phyloP scores from a whole-genome alignment of 2,888 invertebrate species.

The Tuberolachnus salignus region DNA sequence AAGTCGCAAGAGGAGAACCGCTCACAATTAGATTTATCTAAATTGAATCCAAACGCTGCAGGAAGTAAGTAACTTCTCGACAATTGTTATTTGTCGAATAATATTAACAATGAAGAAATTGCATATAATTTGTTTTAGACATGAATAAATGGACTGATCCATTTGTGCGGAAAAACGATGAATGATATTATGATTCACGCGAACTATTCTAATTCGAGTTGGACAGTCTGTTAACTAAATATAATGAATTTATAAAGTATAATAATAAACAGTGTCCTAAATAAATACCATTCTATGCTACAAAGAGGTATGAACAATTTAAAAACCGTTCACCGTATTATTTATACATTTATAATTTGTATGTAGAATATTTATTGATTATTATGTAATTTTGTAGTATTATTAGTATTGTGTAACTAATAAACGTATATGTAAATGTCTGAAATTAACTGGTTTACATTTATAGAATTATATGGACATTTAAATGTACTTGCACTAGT shows the following conservation, averaged over 20 bases:
- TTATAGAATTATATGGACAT: background rate
- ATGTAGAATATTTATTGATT: background rate
- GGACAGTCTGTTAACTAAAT: background rate
- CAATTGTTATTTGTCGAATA: constrained; percentile 32
- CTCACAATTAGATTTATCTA: constrained; percentile 67
- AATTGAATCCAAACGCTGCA: constrained; percentile 66
- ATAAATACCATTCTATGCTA: too few species aligned
- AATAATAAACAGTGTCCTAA: too few species aligned
- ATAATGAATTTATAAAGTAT: background rate
- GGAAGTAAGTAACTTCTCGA: constrained; percentile 65
- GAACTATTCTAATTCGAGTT: background rate
- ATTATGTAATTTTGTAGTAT: background rate
- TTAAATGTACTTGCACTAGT: too few species aligned
- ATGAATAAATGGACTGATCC: constrained; percentile 71
- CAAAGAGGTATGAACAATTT: too few species aligned
- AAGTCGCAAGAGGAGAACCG: constrained; percentile 66
- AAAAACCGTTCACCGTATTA: too few species aligned
- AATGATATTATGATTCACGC: background rate
- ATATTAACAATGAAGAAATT: constrained; percentile 29
- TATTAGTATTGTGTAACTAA: background rate
- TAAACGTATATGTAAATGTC: background rate
- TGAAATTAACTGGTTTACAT: background rate
- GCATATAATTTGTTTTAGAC: constrained; percentile 64
- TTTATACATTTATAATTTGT: too few species aligned
- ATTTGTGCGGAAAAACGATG: constrained; percentile 64